Conservation (phyloP, 2,113 vertebrate species). For the Brienomyrus longianalis region DNA sequence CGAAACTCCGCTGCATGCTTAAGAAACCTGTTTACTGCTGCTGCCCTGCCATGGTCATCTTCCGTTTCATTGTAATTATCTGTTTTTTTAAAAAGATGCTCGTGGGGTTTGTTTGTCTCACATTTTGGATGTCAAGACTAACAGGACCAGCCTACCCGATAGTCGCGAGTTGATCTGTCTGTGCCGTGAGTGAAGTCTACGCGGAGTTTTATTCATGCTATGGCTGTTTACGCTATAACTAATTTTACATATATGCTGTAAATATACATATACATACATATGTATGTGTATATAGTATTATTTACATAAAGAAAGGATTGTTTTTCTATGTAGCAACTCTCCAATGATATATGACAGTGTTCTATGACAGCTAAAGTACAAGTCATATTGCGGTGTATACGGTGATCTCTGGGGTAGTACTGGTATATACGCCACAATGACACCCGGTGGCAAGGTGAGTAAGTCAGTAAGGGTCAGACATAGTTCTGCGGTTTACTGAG, state of each 20-base stretch:
- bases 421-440: background rate
- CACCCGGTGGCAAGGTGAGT: background rate
- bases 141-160: background rate
- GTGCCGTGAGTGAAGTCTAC: background rate
- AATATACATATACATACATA: background rate
- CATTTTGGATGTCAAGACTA: constrained; percentile 16
- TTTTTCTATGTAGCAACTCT: background rate
- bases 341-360: background rate
- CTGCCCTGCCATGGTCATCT: constrained; percentile 5
- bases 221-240: background rate
- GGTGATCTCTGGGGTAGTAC: background rate
- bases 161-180: background rate
- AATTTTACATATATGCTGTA: background rate
- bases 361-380: background rate
- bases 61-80: constrained; percentile 17
- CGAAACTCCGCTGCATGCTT: constrained; percentile 3
- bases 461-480: background rate
- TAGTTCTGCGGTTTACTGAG: background rate
- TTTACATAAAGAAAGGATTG: background rate
- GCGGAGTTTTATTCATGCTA: background rate
- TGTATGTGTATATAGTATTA: background rate
- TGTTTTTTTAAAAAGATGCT: constrained; percentile 13
- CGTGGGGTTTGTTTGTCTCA: constrained; percentile 10
- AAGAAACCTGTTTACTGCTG: background rate
- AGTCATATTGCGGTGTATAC: background rate